A percentile compares a stretch with the other conserved stretches of the same genome.
These are phyloP conservation scores for Pungitius pungitius DNA, from an alignment of 2,113 vertebrate species.

Conservation along the genomic window DNA sequence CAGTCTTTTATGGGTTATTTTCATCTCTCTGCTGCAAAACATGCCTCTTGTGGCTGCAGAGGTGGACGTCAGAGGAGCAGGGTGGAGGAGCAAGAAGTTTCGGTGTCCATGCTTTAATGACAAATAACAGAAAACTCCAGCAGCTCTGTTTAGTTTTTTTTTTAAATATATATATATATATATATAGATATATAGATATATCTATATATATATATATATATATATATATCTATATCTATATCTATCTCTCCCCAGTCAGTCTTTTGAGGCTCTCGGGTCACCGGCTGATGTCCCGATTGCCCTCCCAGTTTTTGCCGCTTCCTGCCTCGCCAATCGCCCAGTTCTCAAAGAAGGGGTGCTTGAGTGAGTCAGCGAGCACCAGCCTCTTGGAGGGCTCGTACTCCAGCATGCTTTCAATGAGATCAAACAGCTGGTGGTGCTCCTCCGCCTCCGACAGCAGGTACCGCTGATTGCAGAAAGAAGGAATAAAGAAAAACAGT, in stretches of 20 bases:
- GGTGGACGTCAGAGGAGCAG: conserved; percentile 17
- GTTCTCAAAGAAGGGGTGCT: conserved; percentile 89
- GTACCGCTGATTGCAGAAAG: conserved; percentile 84
- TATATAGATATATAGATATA: no score
- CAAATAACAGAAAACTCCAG: conserved; percentile 23
- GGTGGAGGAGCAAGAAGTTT: conserved; percentile 28
- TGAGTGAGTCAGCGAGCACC: conserved; percentile 86
- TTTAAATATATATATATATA: no score
- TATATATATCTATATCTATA: no score
- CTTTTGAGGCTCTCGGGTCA: conserved; percentile 78
- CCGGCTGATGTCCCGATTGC: conserved; percentile 96
- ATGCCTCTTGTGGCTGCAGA: conserved; percentile 47
- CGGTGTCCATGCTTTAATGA: conserved; percentile 62
- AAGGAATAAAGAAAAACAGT: not conserved
- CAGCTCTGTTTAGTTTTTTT: not conserved
- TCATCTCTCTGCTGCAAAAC: conserved; percentile 47
- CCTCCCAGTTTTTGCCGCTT: conserved; percentile 90
- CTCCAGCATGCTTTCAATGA: conserved; percentile 95
- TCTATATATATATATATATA: no score
- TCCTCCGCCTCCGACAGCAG: conserved; percentile 91
- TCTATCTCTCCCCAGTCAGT: conserved; percentile 52
- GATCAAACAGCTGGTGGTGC: conserved; percentile 95
- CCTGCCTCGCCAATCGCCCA: conserved; percentile 72
- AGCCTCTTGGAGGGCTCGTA: conserved; percentile 94
- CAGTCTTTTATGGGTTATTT: conserved; percentile 21